A percentile compares a stretch with the other conserved stretches of the same genome.
These are phyloP conservation scores for Lithosia quadra DNA, from an alignment of 2,888 invertebrate species.

Conservation along the genomic window DNA sequence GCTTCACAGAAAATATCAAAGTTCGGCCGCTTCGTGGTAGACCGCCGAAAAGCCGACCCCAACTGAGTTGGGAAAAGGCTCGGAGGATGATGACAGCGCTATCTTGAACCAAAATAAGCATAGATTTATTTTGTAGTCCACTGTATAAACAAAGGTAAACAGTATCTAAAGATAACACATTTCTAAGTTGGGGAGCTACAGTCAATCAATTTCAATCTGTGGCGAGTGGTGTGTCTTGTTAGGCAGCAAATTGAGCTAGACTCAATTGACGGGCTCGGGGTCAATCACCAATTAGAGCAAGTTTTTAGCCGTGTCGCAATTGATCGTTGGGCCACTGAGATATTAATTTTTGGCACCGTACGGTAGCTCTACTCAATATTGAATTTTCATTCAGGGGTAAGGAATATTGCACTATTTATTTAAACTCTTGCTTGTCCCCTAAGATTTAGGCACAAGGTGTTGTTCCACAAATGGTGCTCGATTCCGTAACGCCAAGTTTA, in stretches of 20 bases:
- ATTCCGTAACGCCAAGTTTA: too few relatives aligned
- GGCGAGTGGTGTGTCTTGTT: constrained; percentile 58
- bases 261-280: constrained; percentile 60
- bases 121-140: neutral
- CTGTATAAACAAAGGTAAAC: neutral
- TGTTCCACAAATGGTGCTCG: too few relatives aligned
- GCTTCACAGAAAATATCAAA: too few relatives aligned
- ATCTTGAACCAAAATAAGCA: neutral
- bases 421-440: neutral
- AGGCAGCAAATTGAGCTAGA: constrained; percentile 70
- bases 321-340: constrained; percentile 9
- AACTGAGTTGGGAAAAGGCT: too few relatives aligned
- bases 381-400: constrained; percentile 15
- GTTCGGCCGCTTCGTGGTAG: too few relatives aligned
- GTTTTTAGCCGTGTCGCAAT: constrained; percentile 54
- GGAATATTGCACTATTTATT: neutral
- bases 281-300: constrained; percentile 72
- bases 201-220: constrained; percentile 69
- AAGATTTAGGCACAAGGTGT: too few relatives aligned
- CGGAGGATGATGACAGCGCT: too few relatives aligned
- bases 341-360: constrained; percentile 38
- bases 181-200: neutral
- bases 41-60: too few relatives aligned
- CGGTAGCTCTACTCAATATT: constrained; percentile 25
- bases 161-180: neutral